phyloP scores from a whole-genome alignment of 2,113 vertebrate species.

The Xenopus borealis region DNA sequence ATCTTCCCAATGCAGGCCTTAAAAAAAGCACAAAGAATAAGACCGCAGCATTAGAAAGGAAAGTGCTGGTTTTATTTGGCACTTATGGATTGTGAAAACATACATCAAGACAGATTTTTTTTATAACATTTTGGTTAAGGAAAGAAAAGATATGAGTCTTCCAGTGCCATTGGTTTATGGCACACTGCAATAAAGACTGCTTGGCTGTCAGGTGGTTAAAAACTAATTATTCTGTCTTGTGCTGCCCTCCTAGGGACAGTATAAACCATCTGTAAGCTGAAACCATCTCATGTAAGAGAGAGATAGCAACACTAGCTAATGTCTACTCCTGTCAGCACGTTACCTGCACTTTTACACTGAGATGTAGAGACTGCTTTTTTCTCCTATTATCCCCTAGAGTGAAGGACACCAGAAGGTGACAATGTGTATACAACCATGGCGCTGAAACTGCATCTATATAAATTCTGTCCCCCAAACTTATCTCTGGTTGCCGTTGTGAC shows the following conservation, averaged over 20 bases:
- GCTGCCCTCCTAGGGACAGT: conserved; percentile 6
- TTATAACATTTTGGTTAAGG: too few species aligned
- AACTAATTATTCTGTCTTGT: background rate
- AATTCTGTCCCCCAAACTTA: conserved; percentile 21
- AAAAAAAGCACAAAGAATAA: too few species aligned
- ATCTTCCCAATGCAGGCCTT: too few species aligned
- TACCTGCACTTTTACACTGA: background rate
- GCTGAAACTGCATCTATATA: conserved; percentile 10
- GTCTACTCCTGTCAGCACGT: background rate
- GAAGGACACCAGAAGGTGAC: conserved; percentile 17
- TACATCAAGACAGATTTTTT: too few species aligned
- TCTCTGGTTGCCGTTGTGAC: conserved; percentile 6
- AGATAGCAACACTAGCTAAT: background rate
- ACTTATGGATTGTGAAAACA: too few species aligned
- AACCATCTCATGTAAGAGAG: conserved; percentile 4
- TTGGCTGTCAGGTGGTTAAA: conserved; percentile 3
- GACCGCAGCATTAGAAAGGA: too few species aligned
- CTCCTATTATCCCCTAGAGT: conserved; percentile 11
- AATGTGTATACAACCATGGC: background rate
- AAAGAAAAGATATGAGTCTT: background rate
- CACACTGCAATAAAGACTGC: background rate
- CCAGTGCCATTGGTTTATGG: background rate
- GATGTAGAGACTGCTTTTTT: conserved; percentile 1
- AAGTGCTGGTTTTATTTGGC: too few species aligned
- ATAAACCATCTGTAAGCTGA: conserved; percentile 10